Percentiles rank a stretch among this genome's conserved stretches.
Evolutionary conservation across 2,888 invertebrate species (phyloP).

Genomic region (Dermolepida albohirtum): DNA sequence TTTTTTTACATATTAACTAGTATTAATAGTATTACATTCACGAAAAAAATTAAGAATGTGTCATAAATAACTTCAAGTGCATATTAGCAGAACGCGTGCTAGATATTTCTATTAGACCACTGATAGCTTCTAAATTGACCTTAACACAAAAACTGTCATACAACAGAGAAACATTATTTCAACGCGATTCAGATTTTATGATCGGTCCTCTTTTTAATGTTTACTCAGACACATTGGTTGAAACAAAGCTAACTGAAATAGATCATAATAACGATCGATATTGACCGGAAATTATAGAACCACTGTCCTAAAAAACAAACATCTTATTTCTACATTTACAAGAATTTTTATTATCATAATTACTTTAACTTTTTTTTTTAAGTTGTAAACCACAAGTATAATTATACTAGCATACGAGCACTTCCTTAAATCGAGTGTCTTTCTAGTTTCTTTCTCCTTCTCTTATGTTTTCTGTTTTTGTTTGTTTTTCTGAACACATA

Average conservation of each 20-base stretch:
- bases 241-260: constrained; percentile 1
- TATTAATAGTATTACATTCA: no score
- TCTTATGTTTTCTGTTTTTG: constrained; percentile 43
- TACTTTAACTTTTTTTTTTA: constrained; percentile 35
- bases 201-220: no score
- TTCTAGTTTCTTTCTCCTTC: constrained; percentile 2
- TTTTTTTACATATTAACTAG: no score
- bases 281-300: constrained; percentile 20
- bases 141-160: no score
- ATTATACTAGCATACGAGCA: constrained; percentile 44
- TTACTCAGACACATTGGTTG: not conserved
- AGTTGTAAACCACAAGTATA: constrained; percentile 41
- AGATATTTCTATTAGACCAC: no score
- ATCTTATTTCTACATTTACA: constrained; percentile 43
- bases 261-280: constrained; percentile 1
- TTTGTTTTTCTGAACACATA: constrained; percentile 58
- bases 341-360: constrained; percentile 43
- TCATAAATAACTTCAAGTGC: no score
- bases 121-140: no score
- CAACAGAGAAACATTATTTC: no score
- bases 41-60: no score
- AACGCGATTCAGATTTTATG: no score
- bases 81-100: no score
- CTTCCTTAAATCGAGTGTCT: constrained; percentile 39
- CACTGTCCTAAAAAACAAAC: constrained; percentile 44